A percentile compares a stretch with the other conserved stretches of the same genome.
These are phyloP conservation scores for Actinostola sp. DNA, from an alignment of 92 coral and sea anemone species.

Conservation along the genomic window DNA sequence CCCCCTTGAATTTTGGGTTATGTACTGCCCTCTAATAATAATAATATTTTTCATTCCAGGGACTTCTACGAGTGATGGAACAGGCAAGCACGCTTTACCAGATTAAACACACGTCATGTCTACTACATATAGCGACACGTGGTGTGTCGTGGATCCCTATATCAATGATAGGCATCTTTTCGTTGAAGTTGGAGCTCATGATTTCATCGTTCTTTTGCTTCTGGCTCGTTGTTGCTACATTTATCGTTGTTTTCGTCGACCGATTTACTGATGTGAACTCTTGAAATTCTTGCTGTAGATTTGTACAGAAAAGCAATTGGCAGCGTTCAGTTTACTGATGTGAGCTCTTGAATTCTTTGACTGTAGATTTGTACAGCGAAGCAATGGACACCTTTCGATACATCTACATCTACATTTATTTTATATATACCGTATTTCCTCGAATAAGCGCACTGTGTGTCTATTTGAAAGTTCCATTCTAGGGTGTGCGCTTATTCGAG, in stretches of 20 bases:
- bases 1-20: too few species aligned
- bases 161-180: conserved; percentile 27
- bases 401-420: too few species aligned
- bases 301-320: neutral
- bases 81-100: conserved; percentile 56
- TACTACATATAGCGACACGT: conserved; percentile 32
- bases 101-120: conserved; percentile 34
- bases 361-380: too few species aligned
- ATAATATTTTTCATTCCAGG: conserved; percentile 20
- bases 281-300: too few species aligned
- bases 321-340: neutral
- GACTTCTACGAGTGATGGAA: conserved; percentile 40
- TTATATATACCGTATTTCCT: too few species aligned
- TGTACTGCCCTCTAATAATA: too few species aligned
- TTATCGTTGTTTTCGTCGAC: conserved; percentile 4
- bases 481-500: too few species aligned
- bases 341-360: too few species aligned
- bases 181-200: conserved; percentile 35
- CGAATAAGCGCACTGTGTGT: too few species aligned
- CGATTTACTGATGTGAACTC: neutral
- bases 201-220: conserved; percentile 43
- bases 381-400: too few species aligned
- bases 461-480: too few species aligned
- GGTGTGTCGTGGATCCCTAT: conserved; percentile 60
- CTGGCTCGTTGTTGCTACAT: conserved; percentile 32